Base-by-base conservation (phyloP, 1,140 invertebrate genomes). In the Aphidius ervi region DNA sequence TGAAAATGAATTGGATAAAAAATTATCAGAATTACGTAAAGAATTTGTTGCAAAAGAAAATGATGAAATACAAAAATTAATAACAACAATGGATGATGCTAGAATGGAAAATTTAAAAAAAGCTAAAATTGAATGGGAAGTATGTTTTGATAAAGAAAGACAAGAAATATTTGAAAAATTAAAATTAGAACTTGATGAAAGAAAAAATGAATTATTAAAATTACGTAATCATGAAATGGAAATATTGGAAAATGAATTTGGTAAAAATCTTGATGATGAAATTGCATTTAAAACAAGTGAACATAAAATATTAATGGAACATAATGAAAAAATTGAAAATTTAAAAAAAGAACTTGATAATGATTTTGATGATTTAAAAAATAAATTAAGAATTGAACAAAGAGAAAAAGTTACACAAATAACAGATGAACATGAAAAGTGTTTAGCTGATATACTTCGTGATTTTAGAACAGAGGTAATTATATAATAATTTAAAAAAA, bases 341-440 rank as follows among this genome's bases (percentile, higher is more conserved):
- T 37, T 81, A 64, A 77, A 72, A 61, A 77, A 68, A 43, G 71
- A 75, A 47, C 49, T 74, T 9, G 74, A 77, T 8, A 77, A 69
- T 48, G 77, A 79, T 31, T 75, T 75, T 41, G 72, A 78, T 72
- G 82, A 75, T 9, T 5, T 75, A 63, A 80, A 55, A 58, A 75
- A 54, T 73, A 81, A 70, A 65, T 75, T 84, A 20, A 75, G 77
- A 54, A 47, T 66, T 2, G 70, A 81, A 52, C 73, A 84, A 39
- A 70, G 79, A 37, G 82, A 85, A 54, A 84, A 85, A 43, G 71
- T 79, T 4, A 73, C 79, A 0, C 81, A 82, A 58, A 83, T 87
- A 58, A 82, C 81, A 9, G 74, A 79, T 16, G 85, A 88, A 65
- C 78, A 87, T 66, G 84, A 87, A 57, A 75, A 78, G 52, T 76